Conservation (phyloP, 2,113 vertebrate genomes). For the Tinamus guttatus region DNA sequence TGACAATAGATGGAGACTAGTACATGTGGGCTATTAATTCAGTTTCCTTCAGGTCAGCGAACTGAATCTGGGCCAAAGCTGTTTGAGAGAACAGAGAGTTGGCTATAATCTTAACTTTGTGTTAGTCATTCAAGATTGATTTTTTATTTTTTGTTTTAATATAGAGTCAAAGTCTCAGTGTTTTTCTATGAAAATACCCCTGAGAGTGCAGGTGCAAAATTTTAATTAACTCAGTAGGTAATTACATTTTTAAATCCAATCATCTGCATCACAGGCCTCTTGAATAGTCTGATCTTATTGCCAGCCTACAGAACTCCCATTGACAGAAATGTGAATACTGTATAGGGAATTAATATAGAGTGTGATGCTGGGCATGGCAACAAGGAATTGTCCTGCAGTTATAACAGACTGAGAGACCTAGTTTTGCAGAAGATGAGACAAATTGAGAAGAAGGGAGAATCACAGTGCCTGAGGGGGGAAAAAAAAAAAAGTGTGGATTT, state of each 20-base stretch:
- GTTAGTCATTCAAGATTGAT: not conserved
- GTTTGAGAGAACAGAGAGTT: not conserved
- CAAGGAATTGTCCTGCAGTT: not conserved
- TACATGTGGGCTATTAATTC: not conserved
- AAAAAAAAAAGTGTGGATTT: not conserved
- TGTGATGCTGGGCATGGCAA: not conserved
- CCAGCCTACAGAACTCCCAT: not conserved
- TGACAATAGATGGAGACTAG: not conserved
- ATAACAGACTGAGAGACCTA: not conserved
- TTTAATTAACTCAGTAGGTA: constrained; percentile 45
- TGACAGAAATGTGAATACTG: not conserved
- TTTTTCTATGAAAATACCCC: not conserved
- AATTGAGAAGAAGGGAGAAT: not conserved
- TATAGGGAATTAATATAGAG: not conserved
- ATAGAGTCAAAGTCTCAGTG: not conserved
- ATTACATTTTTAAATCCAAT: constrained; percentile 15
- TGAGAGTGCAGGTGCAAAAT: constrained; percentile 29
- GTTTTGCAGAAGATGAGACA: not conserved
- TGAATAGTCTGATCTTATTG: not conserved
- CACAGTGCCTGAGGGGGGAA: not conserved
- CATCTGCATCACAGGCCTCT: not conserved
- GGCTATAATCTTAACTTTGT: not conserved
- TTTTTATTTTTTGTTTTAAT: not conserved
- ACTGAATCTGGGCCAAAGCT: not conserved
- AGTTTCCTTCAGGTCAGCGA: not conserved